Evolutionary conservation across 2,888 invertebrate species (phyloP), one percentile per base, ranked within the genome.

Genomic region (Cloeon dipterum): DNA sequence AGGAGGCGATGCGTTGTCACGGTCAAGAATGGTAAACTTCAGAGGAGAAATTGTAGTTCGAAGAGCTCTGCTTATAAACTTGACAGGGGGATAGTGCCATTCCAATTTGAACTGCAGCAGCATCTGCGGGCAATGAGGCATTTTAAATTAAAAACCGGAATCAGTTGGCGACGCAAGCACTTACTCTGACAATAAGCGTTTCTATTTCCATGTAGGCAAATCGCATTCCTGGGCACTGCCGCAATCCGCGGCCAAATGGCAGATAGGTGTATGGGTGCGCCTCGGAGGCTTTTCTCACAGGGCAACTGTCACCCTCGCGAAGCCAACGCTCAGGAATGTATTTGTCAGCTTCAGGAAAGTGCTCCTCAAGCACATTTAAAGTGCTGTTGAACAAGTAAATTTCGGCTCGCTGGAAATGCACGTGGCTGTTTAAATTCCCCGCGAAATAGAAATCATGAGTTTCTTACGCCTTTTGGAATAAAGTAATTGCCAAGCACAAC

Each of bases 321-420:
- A 75, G 47, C 77, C 77, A 79, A 45, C 78, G 58, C 48, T 76
- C 71, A 1, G 77, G 76, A 32, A 66, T 47, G 47, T 66, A 77
- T 25, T 62, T 55, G 1, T 59, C 50, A 2, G 72, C 58, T 34
- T 62, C 52, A 3, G 63, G 58, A 47, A 71, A 75, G 48, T 72
- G 59, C 44, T 65, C 44, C 25, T 50, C 42, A 20, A 34, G 50
- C 20, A 49, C 42, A 29, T 50, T 48, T 47, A 59, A 52, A 5
- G 56, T 18, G n/a, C 45, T 40, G 40, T 53, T 51, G 32, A 45
- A 42, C 17, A 50, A 48, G 35, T 51, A 36, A 19, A 52, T 45
- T 43, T 50, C 47, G 19, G 44, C 44, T 50, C 54, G 42, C 33
- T 40, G n/a, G n/a, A n/a, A n/a, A n/a, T n/a, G 41, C 41, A n/a